Conservation (phyloP, 2,888 invertebrate species). For the Troides aeacus region DNA sequence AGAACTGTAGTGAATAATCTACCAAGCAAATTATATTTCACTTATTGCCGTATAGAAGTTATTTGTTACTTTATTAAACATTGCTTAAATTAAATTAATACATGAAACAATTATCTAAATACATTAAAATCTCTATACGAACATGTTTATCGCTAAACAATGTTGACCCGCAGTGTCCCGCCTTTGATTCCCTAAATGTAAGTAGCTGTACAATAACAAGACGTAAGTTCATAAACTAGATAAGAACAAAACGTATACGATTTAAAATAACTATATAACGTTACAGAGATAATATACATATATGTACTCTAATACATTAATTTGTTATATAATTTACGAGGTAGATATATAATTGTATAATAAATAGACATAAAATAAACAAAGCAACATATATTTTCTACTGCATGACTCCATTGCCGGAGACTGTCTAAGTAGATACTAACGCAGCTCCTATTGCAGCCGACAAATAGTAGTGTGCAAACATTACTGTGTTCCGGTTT, state of each 20-base stretch:
- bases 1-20: too few relatives aligned
- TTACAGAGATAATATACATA: background rate
- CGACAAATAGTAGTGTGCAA: too few relatives aligned
- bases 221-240: background rate
- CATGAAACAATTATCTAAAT: slow-evolving; percentile 4
- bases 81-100: background rate
- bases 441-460: too few relatives aligned
- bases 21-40: too few relatives aligned
- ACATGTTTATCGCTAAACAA: slow-evolving; percentile 16
- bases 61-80: background rate
- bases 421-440: too few relatives aligned
- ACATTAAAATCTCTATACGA: slow-evolving; percentile 6
- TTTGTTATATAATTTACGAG: too few relatives aligned
- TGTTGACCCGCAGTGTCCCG: slow-evolving; percentile 14
- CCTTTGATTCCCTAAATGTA: slow-evolving; percentile 19
- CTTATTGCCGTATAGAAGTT: background rate
- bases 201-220: background rate
- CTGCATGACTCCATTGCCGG: too few relatives aligned
- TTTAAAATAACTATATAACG: background rate
- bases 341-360: too few relatives aligned
- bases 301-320: too few relatives aligned
- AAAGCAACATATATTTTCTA: too few relatives aligned
- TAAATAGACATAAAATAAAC: too few relatives aligned
- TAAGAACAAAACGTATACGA: background rate
- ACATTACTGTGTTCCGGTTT: too few relatives aligned